phyloP scores from a whole-genome alignment of 2,888 invertebrate species.

The Drosophila rubida region DNA sequence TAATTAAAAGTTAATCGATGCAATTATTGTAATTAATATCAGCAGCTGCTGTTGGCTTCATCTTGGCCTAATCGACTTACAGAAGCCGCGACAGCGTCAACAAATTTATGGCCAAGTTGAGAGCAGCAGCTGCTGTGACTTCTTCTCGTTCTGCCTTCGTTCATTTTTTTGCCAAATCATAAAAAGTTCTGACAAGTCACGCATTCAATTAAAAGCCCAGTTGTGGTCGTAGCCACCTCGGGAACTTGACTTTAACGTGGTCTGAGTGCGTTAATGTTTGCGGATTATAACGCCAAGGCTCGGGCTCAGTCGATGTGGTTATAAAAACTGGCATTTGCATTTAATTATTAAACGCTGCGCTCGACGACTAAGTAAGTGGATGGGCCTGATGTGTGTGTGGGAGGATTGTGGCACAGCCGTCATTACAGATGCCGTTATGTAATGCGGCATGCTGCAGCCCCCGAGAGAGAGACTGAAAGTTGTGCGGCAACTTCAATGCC shows the following conservation, averaged over 20 bases:
- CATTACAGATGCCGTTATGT: constrained; percentile 46
- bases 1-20: constrained; percentile 57
- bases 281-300: constrained; percentile 56
- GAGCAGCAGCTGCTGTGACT: constrained; percentile 9
- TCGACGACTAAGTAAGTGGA: constrained; percentile 14
- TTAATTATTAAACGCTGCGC: constrained; percentile 64
- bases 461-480: constrained; percentile 40
- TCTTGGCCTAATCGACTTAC: constrained; percentile 52
- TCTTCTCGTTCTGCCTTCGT: neutral
- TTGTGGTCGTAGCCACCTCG: neutral
- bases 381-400: constrained; percentile 2
- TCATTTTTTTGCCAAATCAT: constrained; percentile 53
- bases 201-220: constrained; percentile 71
- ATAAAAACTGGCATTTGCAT: constrained; percentile 60
- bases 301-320: constrained; percentile 19
- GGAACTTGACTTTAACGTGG: constrained; percentile 14
- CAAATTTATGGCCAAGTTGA: neutral
- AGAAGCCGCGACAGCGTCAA: constrained; percentile 19
- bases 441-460: constrained; percentile 32
- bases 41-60: constrained; percentile 14
- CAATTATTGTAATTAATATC: constrained; percentile 57
- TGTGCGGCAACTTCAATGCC: constrained; percentile 60
- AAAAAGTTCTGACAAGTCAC: constrained; percentile 73
- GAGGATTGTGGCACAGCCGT: constrained; percentile 10
- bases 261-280: constrained; percentile 55